Conservation (phyloP, 2,888 invertebrate species). For the Mesochorus sp. region DNA sequence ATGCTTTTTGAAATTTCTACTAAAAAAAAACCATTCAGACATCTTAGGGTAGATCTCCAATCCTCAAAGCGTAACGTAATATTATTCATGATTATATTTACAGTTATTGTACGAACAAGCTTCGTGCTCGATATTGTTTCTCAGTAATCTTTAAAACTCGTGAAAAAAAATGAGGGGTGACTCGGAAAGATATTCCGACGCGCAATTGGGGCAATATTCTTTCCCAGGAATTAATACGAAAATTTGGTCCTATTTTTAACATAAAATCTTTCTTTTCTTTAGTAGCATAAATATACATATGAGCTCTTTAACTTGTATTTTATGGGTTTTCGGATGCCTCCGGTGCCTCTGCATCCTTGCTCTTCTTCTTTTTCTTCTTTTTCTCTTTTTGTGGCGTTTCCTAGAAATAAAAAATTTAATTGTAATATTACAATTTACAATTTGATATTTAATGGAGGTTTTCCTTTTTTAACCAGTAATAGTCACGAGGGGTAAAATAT, state of each 20-base stretch:
- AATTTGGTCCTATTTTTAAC: slow-evolving; percentile 51
- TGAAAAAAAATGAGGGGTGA: neutral
- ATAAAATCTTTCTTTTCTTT: slow-evolving; percentile 38
- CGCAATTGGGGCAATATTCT: too few relatives aligned
- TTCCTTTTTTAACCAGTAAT: too few relatives aligned
- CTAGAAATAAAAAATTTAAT: slow-evolving; percentile 70
- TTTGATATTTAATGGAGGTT: neutral
- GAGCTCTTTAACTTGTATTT: slow-evolving; percentile 19
- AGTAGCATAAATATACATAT: slow-evolving; percentile 55
- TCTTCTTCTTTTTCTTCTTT: slow-evolving; percentile 91
- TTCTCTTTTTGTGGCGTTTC: slow-evolving; percentile 84
- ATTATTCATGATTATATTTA: slow-evolving; percentile 55
- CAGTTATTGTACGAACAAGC: slow-evolving; percentile 39
- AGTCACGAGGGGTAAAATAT: too few relatives aligned
- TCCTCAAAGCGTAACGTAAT: slow-evolving; percentile 18
- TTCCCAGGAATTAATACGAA: slow-evolving; percentile 24
- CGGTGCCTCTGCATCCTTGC: slow-evolving; percentile 84
- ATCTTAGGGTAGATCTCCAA: neutral
- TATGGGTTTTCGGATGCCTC: slow-evolving; percentile 48
- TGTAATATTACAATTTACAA: neutral
- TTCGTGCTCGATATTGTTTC: slow-evolving; percentile 27
- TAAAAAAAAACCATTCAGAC: neutral
- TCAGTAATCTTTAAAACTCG: too few relatives aligned
- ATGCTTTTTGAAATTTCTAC: neutral
- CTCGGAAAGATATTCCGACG: neutral